Conservation (phyloP, 1,140 invertebrate species). For the Drosophila watanabei region DNA sequence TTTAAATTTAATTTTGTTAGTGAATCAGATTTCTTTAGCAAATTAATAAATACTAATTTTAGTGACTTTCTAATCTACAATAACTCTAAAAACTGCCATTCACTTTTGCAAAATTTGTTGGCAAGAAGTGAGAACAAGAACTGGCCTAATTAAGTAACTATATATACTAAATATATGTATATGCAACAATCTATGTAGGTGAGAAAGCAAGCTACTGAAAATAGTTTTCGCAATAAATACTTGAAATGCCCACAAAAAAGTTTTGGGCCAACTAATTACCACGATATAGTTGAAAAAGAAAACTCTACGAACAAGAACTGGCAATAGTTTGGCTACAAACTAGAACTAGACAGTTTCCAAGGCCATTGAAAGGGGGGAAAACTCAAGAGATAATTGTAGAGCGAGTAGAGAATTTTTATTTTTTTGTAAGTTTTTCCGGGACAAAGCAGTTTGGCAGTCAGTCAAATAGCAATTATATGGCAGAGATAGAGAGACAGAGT, state of each 20-base stretch:
- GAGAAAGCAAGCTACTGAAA: constrained; percentile 40
- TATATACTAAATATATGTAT: constrained; percentile 4
- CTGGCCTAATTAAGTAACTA: constrained; percentile 24
- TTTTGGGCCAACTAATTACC: constrained; percentile 43
- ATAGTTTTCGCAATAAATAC: constrained; percentile 36
- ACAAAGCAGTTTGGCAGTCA: constrained; percentile 85
- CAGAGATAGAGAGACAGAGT: constrained; percentile 8
- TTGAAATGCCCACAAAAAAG: constrained; percentile 29
- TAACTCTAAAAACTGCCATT: neutral
- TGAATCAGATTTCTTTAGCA: neutral
- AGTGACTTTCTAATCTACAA: neutral
- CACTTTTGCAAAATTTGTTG: constrained; percentile 15
- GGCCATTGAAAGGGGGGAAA: constrained; percentile 28
- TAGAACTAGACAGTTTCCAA: constrained; percentile 47
- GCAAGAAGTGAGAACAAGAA: constrained; percentile 39
- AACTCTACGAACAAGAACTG: constrained; percentile 48
- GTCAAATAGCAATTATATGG: constrained; percentile 65
- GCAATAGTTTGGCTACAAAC: constrained; percentile 48
- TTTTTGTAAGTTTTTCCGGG: constrained; percentile 31
- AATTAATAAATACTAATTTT: neutral
- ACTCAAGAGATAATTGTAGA: constrained; percentile 48
- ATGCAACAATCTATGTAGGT: constrained; percentile 17
- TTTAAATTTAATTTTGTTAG: neutral
- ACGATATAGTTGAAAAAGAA: constrained; percentile 34
- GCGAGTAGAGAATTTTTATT: constrained; percentile 16